Base-by-base conservation (phyloP, 2,113 vertebrate species). In the Pogona vitticeps region DNA sequence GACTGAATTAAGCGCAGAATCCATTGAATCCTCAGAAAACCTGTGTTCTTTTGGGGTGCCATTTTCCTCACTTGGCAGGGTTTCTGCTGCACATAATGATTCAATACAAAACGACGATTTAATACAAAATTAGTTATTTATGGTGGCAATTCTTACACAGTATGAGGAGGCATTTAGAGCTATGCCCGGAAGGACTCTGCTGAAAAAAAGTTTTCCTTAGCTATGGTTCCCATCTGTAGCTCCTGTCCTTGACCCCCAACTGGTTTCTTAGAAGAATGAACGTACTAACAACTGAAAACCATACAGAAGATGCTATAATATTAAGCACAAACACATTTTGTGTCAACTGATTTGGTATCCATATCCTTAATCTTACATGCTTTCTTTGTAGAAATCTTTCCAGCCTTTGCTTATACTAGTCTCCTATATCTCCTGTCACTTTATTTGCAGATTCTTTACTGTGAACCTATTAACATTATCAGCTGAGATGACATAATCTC, bases 1-100 rank as follows among this genome's bases (percentile, higher is more conserved):
- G 93, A 97, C 96, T 93, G 97, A 97, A 94, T 97, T 97, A 91
- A 97, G 97, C 86, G 97, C 95, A 0, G 97, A 97, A 93, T 97
- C 97, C 96, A 98, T 95, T 84, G 91, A 94, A 86, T 96, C 92
- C 91, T 96, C 96, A 82, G 96, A 87, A 94, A 97, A 97, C 56
- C 96, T 94, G 86, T 98, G 97, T 86, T 98, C 97, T 96, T 97
- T 98, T 85, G 96, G 90, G 63, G 95, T 96, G 82, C 93, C 94
- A 52, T 96, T 96, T 94, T 97, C 97, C 89, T 98, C 97, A 71
- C 95, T 88, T 42, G 97, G 97, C 85, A 98, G 91, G 7, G 95
- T 96, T 96, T 98, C 98, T 93, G 98, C 98, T 98, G 89, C 18
- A 94, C 42, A 86, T 59, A 70, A 86, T 38, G 77, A 71, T 38